These are phyloP conservation scores for Rhagoletis pomonella DNA, from an alignment of 1,140 invertebrate genomes.

Conservation along the genomic window DNA sequence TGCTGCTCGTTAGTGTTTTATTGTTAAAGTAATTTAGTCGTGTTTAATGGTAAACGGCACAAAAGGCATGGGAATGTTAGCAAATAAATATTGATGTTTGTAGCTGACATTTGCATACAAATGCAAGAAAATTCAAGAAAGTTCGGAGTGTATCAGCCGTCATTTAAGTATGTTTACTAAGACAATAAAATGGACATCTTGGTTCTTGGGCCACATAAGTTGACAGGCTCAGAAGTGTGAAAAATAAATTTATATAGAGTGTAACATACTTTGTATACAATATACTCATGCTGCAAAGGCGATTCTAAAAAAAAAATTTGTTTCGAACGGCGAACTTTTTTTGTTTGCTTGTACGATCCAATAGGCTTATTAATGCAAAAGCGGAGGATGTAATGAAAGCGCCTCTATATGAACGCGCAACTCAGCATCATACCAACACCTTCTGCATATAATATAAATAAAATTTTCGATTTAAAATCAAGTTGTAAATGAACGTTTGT, in stretches of 20 bases:
- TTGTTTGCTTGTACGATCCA: too few relatives aligned
- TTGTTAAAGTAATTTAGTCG: neutral
- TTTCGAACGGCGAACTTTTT: too few relatives aligned
- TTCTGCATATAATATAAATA: too few relatives aligned
- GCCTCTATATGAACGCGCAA: too few relatives aligned
- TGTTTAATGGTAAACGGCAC: slow-evolving; percentile 1
- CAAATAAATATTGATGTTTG: neutral
- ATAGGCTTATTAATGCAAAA: neutral
- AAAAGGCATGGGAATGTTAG: neutral
- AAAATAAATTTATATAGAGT: neutral
- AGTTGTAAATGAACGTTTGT: too few relatives aligned
- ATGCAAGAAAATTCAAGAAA: neutral
- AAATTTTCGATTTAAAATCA: too few relatives aligned
- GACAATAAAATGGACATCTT: neutral
- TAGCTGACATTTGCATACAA: neutral
- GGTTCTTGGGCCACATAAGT: neutral
- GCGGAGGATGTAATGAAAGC: too few relatives aligned
- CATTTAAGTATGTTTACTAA: too few relatives aligned
- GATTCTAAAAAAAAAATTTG: neutral
- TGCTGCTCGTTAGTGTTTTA: neutral
- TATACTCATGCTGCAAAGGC: neutral
- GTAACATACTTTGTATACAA: neutral
- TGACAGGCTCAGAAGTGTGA: neutral
- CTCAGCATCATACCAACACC: too few relatives aligned
- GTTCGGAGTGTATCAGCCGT: too few relatives aligned